These are phyloP conservation scores for Lordiphosa mommai DNA, from an alignment of 1,140 invertebrate species.

Conservation along the genomic window DNA sequence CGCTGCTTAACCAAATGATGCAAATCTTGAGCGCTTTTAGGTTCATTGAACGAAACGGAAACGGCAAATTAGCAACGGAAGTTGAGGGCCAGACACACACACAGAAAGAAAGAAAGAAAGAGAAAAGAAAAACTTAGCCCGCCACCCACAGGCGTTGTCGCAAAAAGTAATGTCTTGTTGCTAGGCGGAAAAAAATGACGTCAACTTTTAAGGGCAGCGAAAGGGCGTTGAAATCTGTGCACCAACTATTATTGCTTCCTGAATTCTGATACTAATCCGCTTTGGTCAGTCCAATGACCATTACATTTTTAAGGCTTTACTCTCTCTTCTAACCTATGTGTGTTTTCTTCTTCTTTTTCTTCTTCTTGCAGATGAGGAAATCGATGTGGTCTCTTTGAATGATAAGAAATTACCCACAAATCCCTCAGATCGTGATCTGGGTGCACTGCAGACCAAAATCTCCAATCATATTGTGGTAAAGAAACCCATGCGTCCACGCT, in stretches of 20 bases:
- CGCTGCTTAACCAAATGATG: too few species aligned
- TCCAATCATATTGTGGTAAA: conserved; percentile 42
- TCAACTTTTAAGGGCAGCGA: conserved; percentile 1
- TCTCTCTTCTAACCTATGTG: not conserved
- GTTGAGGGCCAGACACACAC: too few species aligned
- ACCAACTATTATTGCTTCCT: conserved; percentile 76
- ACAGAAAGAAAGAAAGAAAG: conserved; percentile 29
- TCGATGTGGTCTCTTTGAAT: conserved; percentile 87
- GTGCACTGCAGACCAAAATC: conserved; percentile 81
- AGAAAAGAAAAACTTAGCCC: not conserved
- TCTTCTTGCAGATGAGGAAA: conserved; percentile 87
- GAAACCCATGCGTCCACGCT: conserved; percentile 27
- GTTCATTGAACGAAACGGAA: conserved; percentile 60
- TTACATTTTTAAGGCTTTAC: conserved; percentile 32
- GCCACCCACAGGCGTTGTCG: too few species aligned
- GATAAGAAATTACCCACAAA: conserved; percentile 84
- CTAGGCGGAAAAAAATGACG: conserved; percentile 19
- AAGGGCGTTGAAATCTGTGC: conserved; percentile 42
- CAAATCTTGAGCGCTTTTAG: conserved; percentile 3
- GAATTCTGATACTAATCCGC: conserved; percentile 73
- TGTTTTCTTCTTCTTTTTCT: not conserved
- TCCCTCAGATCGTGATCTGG: conserved; percentile 83
- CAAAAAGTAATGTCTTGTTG: conserved; percentile 9
- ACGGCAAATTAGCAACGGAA: conserved; percentile 48
- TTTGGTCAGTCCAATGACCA: conserved; percentile 27